Percentiles rank a stretch among this genome's conserved stretches.
phyloP scores from a whole-genome alignment of 2,113 vertebrate species.

The Proterorhinus semilunaris region DNA sequence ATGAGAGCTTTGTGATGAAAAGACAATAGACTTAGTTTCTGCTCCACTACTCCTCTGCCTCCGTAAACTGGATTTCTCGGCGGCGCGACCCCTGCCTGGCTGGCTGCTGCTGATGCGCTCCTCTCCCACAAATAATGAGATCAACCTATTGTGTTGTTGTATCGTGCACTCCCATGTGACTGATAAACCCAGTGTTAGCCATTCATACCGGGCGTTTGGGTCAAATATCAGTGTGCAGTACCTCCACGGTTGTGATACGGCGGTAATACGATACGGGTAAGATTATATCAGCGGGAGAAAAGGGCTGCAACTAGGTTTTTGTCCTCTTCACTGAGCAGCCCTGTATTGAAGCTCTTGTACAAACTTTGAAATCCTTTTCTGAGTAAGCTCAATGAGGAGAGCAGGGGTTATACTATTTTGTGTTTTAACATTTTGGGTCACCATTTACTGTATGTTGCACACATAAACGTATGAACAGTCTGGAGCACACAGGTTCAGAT shows the following conservation, averaged over 20 bases:
- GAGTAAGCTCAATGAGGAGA: too few species aligned
- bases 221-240: neutral
- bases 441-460: too few species aligned
- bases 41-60: conserved; percentile 14
- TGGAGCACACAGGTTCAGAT: too few species aligned
- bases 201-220: neutral
- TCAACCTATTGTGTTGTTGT: conserved; percentile 1
- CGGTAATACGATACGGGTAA: neutral
- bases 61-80: neutral
- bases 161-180: neutral
- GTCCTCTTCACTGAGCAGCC: too few species aligned
- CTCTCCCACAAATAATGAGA: neutral
- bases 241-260: too few species aligned
- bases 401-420: too few species aligned
- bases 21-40: conserved; percentile 48
- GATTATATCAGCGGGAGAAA: neutral
- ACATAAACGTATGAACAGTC: too few species aligned
- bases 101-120: neutral
- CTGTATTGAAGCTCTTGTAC: too few species aligned
- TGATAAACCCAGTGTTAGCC: neutral
- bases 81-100: neutral
- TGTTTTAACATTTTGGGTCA: too few species aligned
- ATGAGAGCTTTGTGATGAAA: conserved; percentile 55
- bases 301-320: too few species aligned
- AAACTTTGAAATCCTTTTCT: too few species aligned